Evolutionary conservation across 2,113 vertebrate genomes (phyloP).

Genomic region (Asarcornis scutulata): DNA sequence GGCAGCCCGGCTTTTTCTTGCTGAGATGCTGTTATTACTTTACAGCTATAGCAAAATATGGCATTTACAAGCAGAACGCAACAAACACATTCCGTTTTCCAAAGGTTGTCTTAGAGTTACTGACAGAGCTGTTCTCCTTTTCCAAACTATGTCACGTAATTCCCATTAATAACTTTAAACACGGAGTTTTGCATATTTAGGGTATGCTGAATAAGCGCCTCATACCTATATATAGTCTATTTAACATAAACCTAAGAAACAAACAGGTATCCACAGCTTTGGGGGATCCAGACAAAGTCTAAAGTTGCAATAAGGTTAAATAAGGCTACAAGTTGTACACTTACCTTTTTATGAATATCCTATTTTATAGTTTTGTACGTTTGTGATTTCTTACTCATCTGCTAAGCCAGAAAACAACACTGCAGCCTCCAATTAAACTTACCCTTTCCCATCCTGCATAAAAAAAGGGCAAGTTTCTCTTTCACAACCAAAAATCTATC

Average conservation of each 20-base stretch:
- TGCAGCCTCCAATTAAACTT: background rate
- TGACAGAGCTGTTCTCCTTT: background rate
- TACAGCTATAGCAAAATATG: background rate
- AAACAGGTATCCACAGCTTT: background rate
- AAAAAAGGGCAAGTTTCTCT: background rate
- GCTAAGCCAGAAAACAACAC: background rate
- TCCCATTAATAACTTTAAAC: background rate
- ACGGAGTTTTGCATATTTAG: background rate
- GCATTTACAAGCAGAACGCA: background rate
- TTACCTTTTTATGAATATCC: background rate
- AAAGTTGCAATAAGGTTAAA: background rate
- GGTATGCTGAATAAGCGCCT: background rate
- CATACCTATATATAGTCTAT: background rate
- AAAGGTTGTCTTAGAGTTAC: fast-evolving
- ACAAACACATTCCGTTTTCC: background rate
- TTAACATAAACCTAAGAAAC: background rate
- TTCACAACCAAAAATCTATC: background rate
- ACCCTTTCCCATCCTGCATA: background rate
- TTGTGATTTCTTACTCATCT: background rate
- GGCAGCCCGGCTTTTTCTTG: background rate
- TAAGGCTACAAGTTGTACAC: background rate
- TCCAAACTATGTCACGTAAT: background rate
- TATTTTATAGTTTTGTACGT: background rate
- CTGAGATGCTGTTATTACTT: background rate
- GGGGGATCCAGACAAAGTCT: background rate